Evolutionary conservation across 2,888 invertebrate genomes (phyloP), one percentile per base, ranked within the genome.

Genomic region (Monopis laevigella): DNA sequence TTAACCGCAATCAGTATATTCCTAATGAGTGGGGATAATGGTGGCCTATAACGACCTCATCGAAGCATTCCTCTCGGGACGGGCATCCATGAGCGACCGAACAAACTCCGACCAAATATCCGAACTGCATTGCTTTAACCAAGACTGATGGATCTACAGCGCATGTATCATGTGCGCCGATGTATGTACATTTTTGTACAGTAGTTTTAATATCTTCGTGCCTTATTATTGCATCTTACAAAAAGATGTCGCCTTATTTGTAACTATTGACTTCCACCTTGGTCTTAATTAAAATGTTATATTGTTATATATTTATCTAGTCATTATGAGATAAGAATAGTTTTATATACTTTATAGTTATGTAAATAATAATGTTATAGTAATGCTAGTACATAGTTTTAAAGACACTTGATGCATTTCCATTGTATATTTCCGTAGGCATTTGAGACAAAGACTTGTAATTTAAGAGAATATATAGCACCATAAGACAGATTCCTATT

Each of bases 1-100:
- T 80, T 80, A 80, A 75, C 67, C 72, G 73, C 74, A 80, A 80
- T 80, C 80, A 80, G 77, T 77, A 70, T 80, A 80, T 77, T 75
- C 75, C 75, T 80, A 80, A 80, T 77, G 80, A 75, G 72, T 67
- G 78, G 65, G 68, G 72, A 71, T 80, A 77, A 78, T 78, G 66
- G 71, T 71, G 67, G 77, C 65, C 69, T 69, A 65, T 69, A 71
- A 73, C 70, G 72, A 73, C 56, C 70, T 64, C 70, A 73, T 73
- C 74, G 73, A 77, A 64, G 71, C 77, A 77, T 77, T 75, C 78
- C n/a, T n/a, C n/a, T 68, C 57, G 55, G 54, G 62, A 59, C 54
- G 54, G 64, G 6, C 26, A 24, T 17, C 16, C 40, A 53, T 54
- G 64, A 11, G 19, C 36, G 18, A 24, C 36, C 34, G 39, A 27